Evolutionary conservation across 2,113 vertebrate genomes (phyloP).

Genomic region (Boleophthalmus pectinirostris): DNA sequence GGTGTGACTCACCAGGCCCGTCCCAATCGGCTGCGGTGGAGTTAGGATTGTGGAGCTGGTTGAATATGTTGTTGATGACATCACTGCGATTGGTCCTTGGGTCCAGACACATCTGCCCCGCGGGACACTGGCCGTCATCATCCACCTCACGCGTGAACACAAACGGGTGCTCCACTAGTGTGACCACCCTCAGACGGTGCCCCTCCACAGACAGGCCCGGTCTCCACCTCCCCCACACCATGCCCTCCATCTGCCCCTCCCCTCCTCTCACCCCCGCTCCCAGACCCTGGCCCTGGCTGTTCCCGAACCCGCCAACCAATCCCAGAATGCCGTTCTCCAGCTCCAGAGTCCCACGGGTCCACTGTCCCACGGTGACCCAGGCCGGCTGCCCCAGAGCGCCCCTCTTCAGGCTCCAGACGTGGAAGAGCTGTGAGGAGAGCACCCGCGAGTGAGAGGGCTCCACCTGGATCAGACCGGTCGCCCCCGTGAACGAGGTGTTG

Average conservation of each 20-base stretch:
- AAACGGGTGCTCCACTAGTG: conserved; percentile 92
- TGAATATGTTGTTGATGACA: conserved; percentile 85
- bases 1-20: conserved; percentile 46
- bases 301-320: conserved; percentile 79
- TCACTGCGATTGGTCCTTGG: conserved; percentile 88
- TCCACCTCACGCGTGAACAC: conserved; percentile 92
- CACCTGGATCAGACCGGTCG: conserved; percentile 88
- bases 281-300: conserved; percentile 87
- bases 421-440: conserved; percentile 90
- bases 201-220: conserved; percentile 68
- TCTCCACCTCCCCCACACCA: conserved; percentile 68
- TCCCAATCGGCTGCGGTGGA: conserved; percentile 64
- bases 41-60: conserved; percentile 86
- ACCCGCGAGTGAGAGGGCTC: conserved; percentile 81
- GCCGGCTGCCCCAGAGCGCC: conserved; percentile 91
- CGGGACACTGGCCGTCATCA: conserved; percentile 90
- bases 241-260: conserved; percentile 56
- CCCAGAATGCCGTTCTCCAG: conserved; percentile 88
- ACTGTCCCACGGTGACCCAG: conserved; percentile 93
- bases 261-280: conserved; percentile 78
- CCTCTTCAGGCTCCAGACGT: conserved; percentile 94
- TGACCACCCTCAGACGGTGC: conserved; percentile 88
- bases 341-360: conserved; percentile 85
- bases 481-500: conserved; percentile 91
- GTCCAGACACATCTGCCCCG: conserved; percentile 92